A percentile compares a stretch with the other conserved stretches of the same genome.
phyloP scores from a whole-genome alignment of 2,888 invertebrate species.

The Labia minor region DNA sequence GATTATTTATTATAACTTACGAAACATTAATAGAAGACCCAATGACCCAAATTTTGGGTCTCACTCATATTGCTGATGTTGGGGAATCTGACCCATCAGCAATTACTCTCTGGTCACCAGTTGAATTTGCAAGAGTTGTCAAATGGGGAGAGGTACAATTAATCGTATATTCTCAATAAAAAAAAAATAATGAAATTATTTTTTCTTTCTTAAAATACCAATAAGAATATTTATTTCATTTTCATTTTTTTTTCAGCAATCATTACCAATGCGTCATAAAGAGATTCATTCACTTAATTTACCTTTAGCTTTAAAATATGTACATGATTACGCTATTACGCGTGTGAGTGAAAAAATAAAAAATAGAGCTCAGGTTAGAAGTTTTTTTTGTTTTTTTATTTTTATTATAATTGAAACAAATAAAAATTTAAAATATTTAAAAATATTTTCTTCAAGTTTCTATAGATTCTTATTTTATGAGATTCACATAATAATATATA shows the following conservation, averaged over 20 bases:
- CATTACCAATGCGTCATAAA: slow-evolving; percentile 68
- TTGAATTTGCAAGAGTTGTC: slow-evolving; percentile 42
- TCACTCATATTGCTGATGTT: slow-evolving; percentile 68
- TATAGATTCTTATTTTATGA: too few relatives aligned
- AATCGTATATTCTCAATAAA: neutral
- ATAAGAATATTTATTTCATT: neutral
- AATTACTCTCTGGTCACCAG: slow-evolving; percentile 64
- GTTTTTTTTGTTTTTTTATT: neutral
- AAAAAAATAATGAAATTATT: neutral
- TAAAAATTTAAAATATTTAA: too few relatives aligned
- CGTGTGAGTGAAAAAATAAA: slow-evolving; percentile 61
- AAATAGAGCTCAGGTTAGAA: slow-evolving; percentile 49
- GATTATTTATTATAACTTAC: slow-evolving; percentile 62
- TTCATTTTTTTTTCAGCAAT: slow-evolving; percentile 46
- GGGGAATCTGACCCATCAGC: slow-evolving; percentile 63
- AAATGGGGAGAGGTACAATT: slow-evolving; percentile 60
- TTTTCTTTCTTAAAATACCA: too few relatives aligned
- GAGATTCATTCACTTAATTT: slow-evolving; percentile 61
- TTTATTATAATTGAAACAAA: too few relatives aligned
- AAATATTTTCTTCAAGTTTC: too few relatives aligned
- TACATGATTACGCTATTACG: slow-evolving; percentile 59
- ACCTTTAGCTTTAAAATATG: slow-evolving; percentile 59
- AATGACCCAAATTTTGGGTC: slow-evolving; percentile 64
- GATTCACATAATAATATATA: too few relatives aligned
- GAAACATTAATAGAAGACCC: slow-evolving; percentile 74